These are phyloP conservation scores for Delichon dasypus DNA, from an alignment of 2,797 vertebrate genomes.

Conservation along the genomic window DNA sequence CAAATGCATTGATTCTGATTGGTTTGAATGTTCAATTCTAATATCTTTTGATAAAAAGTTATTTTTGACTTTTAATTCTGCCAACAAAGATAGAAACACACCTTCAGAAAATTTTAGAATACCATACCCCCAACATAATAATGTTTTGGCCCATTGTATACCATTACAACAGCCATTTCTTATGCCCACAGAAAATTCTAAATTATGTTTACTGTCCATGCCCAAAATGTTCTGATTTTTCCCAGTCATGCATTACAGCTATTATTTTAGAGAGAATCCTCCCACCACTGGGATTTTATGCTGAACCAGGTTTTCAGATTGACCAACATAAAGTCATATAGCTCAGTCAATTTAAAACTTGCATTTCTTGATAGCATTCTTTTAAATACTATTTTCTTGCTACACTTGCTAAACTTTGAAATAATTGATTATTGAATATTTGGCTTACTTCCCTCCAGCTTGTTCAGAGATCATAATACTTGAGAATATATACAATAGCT, in stretches of 20 bases:
- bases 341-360: background rate
- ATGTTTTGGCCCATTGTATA: background rate
- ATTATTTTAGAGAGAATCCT: background rate
- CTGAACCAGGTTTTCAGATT: background rate
- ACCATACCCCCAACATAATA: background rate
- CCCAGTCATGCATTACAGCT: background rate
- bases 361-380: background rate
- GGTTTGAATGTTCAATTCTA: background rate
- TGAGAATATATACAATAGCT: background rate
- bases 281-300: background rate
- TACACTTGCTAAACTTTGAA: background rate
- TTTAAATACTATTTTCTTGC: background rate
- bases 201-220: background rate
- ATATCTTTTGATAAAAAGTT: background rate
- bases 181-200: background rate
- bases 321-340: background rate
- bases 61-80: background rate
- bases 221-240: background rate
- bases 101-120: background rate
- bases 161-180: background rate
- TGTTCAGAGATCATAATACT: background rate
- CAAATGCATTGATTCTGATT: background rate
- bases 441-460: background rate
- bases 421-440: slow-evolving; percentile 7
- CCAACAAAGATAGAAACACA: background rate